Percentiles rank a stretch among this genome's conserved stretches.
Evolutionary conservation across 2,113 vertebrate genomes (phyloP).

Genomic region (Montifringilla adamsi): DNA sequence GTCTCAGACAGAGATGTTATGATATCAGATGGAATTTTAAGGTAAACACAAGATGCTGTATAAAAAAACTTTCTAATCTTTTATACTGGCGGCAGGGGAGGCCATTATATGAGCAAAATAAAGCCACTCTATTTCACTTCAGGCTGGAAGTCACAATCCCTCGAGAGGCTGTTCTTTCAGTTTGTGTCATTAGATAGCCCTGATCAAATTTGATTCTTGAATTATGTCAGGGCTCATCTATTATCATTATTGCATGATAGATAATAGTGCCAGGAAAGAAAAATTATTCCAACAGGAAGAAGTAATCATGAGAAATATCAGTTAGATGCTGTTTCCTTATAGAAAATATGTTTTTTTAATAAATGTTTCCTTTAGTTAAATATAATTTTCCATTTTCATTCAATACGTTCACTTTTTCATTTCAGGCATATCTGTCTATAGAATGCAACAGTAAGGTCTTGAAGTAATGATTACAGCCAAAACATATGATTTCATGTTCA

Average conservation of each 20-base stretch:
- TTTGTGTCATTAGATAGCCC: slow-evolving; percentile 10
- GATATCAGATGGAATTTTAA: not conserved
- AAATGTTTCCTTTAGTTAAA: slow-evolving; percentile 50
- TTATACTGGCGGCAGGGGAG: not conserved
- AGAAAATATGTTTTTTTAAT: slow-evolving; percentile 25
- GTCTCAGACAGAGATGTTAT: not conserved
- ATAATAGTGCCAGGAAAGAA: slow-evolving; percentile 27
- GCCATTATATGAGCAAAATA: not conserved
- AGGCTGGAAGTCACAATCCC: not conserved
- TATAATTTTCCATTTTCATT: slow-evolving; percentile 40
- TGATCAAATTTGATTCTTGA: slow-evolving; percentile 23
- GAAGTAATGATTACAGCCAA: slow-evolving; percentile 6
- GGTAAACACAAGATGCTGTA: not conserved
- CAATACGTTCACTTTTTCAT: not conserved
- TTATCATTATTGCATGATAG: slow-evolving; percentile 38
- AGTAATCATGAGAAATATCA: not conserved
- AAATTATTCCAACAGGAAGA: slow-evolving; percentile 29
- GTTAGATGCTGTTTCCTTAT: not conserved
- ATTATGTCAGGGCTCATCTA: slow-evolving; percentile 50
- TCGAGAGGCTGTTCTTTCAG: not conserved
- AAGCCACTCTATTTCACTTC: not conserved
- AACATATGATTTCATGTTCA: not conserved
- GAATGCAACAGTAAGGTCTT: not conserved
- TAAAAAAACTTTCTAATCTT: not conserved
- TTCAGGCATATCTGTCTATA: slow-evolving; percentile 16